Conservation (phyloP, 2,113 vertebrate genomes). For the Odobenus rosmarus region DNA sequence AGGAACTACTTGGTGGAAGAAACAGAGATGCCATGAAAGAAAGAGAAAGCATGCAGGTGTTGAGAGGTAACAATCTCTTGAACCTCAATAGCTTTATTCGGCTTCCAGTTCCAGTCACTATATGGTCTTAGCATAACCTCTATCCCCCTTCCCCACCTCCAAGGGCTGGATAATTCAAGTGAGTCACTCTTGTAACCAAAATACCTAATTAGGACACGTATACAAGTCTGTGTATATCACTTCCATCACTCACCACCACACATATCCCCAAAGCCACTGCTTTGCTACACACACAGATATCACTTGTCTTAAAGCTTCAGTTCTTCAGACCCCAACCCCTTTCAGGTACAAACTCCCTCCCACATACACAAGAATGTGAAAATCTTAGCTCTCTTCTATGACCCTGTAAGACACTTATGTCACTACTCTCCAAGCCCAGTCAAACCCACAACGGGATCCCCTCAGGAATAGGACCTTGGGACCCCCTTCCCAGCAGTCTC, state of each 20-base stretch:
- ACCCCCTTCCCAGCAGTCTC: neutral
- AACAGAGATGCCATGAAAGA: conserved; percentile 13
- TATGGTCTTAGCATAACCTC: neutral
- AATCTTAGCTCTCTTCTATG: conserved; percentile 16
- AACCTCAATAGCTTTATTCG: neutral
- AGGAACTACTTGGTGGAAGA: conserved; percentile 15
- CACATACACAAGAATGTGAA: neutral
- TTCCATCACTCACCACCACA: neutral
- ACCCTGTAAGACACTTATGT: neutral
- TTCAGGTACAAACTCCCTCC: conserved; percentile 15
- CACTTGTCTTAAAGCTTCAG: conserved; percentile 1
- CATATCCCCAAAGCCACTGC: neutral
- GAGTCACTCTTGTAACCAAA: neutral
- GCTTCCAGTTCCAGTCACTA: neutral
- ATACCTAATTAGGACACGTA: conserved; percentile 15
- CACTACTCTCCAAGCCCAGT: neutral
- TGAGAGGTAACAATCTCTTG: neutral
- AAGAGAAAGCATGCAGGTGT: neutral
- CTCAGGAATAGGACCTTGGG: neutral
- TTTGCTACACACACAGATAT: conserved; percentile 3
- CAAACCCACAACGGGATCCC: neutral
- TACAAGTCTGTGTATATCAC: neutral
- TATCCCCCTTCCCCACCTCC: neutral
- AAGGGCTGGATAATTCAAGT: conserved; percentile 5
- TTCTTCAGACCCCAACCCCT: neutral